These are phyloP conservation scores for Glossophaga mutica DNA, from an alignment of 2,797 vertebrate species.

Conservation along the genomic window DNA sequence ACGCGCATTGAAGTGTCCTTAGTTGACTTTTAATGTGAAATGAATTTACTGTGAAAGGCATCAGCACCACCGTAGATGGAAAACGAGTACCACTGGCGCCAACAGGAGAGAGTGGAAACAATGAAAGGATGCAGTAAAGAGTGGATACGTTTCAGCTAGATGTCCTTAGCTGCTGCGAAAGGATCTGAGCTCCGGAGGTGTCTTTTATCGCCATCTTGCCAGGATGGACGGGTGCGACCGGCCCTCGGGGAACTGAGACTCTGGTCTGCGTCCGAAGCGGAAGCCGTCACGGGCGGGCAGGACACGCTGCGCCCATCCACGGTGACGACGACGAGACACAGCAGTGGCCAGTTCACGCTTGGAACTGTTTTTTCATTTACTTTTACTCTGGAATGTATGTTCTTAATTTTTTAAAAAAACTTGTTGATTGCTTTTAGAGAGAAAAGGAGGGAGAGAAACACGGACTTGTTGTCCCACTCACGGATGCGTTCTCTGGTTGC, in stretches of 20 bases:
- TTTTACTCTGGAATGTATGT: not conserved
- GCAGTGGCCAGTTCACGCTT: accelerated
- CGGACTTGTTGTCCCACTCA: too few relatives aligned
- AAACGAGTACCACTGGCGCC: not conserved
- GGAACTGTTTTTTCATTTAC: not conserved
- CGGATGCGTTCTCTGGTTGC: too few relatives aligned
- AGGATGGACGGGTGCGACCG: not conserved
- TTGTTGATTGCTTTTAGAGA: too few relatives aligned
- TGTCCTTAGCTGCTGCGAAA: not conserved
- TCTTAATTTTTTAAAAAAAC: too few relatives aligned
- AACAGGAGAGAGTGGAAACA: not conserved
- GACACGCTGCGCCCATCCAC: not conserved
- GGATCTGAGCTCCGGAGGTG: not conserved
- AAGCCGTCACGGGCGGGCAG: too few relatives aligned
- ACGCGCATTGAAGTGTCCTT: not conserved
- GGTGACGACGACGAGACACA: accelerated
- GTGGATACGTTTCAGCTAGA: accelerated
- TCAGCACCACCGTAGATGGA: not conserved
- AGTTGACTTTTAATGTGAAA: not conserved
- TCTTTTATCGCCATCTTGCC: not conserved
- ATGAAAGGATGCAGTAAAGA: not conserved
- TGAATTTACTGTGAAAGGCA: not conserved
- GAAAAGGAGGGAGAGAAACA: too few relatives aligned
- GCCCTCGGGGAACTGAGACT: accelerated
- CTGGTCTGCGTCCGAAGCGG: accelerated